Percentiles rank a stretch among this genome's conserved stretches.
These are phyloP conservation scores for Chloromyia formosa DNA, from an alignment of 2,888 invertebrate genomes.

Conservation along the genomic window DNA sequence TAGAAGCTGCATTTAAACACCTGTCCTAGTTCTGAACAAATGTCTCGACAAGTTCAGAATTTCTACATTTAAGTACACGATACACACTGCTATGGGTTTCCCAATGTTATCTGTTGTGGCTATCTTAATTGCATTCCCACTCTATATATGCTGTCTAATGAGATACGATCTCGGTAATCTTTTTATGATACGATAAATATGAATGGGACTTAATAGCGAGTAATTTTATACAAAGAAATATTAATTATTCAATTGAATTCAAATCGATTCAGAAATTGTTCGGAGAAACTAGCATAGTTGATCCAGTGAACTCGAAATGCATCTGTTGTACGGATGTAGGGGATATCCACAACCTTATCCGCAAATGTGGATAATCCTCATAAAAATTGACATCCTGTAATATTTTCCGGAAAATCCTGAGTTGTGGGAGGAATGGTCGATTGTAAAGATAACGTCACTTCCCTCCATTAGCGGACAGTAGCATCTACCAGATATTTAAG, in stretches of 20 bases:
- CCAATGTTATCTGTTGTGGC: not conserved
- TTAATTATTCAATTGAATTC: not conserved
- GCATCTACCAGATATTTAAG: too few species aligned
- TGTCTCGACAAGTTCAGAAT: slow-evolving; percentile 24
- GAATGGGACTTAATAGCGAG: not conserved
- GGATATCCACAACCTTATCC: too few species aligned
- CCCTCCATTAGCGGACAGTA: too few species aligned
- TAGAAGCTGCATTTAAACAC: slow-evolving; percentile 10
- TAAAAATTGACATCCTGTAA: too few species aligned
- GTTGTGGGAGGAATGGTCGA: too few species aligned
- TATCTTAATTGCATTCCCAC: slow-evolving; percentile 15
- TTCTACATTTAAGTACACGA: not conserved
- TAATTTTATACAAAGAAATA: not conserved
- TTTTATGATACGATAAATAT: not conserved
- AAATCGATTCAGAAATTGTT: not conserved
- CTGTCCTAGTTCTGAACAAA: slow-evolving; percentile 29
- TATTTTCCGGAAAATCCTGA: too few species aligned
- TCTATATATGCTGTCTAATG: slow-evolving; percentile 1
- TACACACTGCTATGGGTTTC: not conserved
- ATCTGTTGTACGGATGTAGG: too few species aligned
- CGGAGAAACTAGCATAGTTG: too few species aligned
- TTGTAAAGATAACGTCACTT: too few species aligned
- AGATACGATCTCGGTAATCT: not conserved
- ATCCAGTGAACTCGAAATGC: too few species aligned
- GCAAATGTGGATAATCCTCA: too few species aligned